Base-by-base conservation (phyloP, 2,113 vertebrate species). In the Poecile atricapillus region DNA sequence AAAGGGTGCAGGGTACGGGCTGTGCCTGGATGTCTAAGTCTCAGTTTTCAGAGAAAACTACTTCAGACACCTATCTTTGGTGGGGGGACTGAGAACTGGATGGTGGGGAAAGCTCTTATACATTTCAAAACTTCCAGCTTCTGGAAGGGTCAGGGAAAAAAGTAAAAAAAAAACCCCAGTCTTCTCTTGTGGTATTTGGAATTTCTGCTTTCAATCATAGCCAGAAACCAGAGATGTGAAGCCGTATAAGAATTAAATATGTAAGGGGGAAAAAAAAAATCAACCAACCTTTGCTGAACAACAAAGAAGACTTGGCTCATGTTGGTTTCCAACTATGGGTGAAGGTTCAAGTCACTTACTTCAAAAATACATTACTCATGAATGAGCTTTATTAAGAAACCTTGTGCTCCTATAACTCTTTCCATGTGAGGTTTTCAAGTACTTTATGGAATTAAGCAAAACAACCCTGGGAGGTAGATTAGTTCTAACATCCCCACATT, bases 341-440 rank as follows among this genome's bases (percentile, higher is more conserved):
- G 94, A 97, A 91, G 95, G 95, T 96, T 97, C 95, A 96, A 97
- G 87, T 96, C 94, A 92, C 94, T 93, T 93, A 96, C 93, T 97
- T 95, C 93, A 96, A 97, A 97, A 96, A 95, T 95, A 96, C 88
- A 95, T 96, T 97, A 96, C 93, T 96, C 96, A 96, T 95, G 90
- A 95, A 95, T 96, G 94, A 94, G 94, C 90, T 96, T 96, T 97
- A 97, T 96, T 97, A 96, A 96, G 93, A 96, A 97, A 96, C 81
- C 93, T 95, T 94, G 93, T 92, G 94, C 95, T 96, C 64, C 84
- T 97, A 78, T 95, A 96, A 97, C 95, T 95, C 93, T 93, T 96
- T 96, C 95, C 93, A 94, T 95, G 95, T 97, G 96, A 96, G 95
- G 95, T 97, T 96, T 97, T 97, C 93, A 96, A 96, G 91, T 94